Conservation (phyloP, 2,797 vertebrate species). For the Hapalemur alaotrensis region DNA sequence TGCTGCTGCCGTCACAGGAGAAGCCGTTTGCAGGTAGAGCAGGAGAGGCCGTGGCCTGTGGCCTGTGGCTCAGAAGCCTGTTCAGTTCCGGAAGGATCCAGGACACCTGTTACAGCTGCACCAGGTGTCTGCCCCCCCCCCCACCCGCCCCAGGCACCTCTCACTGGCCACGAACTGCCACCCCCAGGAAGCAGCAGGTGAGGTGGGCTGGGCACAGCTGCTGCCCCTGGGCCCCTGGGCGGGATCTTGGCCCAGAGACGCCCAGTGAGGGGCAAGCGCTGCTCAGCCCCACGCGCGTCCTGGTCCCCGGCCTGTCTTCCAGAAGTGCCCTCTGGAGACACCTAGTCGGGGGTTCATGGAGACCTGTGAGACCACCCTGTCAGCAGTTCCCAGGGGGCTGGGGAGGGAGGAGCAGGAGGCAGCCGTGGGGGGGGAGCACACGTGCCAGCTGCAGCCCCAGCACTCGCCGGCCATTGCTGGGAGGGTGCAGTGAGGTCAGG, state of each 20-base stretch:
- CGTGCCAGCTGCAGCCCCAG: background rate
- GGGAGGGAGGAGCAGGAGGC: background rate
- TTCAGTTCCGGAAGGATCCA: background rate
- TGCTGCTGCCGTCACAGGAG: background rate
- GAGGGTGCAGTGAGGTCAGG: background rate
- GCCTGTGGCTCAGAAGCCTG: background rate
- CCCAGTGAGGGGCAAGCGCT: background rate
- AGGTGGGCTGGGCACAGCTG: too few relatives aligned
- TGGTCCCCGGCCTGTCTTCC: background rate
- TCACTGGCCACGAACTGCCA: too few relatives aligned
- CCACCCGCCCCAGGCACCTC: background rate
- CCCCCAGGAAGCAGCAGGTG: background rate
- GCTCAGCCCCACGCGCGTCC: too few relatives aligned
- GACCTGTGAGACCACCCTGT: background rate
- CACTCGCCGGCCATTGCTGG: accelerated
- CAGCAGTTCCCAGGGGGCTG: background rate
- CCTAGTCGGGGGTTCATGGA: background rate
- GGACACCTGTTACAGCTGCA: background rate
- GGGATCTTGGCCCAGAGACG: background rate
- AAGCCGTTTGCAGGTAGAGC: too few relatives aligned
- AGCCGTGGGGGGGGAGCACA: background rate
- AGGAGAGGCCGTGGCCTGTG: background rate
- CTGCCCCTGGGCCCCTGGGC: background rate
- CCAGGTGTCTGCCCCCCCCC: background rate
- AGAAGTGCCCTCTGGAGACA: background rate